Conservation (phyloP, 2,113 vertebrate species). For the Amphiprion percula region DNA sequence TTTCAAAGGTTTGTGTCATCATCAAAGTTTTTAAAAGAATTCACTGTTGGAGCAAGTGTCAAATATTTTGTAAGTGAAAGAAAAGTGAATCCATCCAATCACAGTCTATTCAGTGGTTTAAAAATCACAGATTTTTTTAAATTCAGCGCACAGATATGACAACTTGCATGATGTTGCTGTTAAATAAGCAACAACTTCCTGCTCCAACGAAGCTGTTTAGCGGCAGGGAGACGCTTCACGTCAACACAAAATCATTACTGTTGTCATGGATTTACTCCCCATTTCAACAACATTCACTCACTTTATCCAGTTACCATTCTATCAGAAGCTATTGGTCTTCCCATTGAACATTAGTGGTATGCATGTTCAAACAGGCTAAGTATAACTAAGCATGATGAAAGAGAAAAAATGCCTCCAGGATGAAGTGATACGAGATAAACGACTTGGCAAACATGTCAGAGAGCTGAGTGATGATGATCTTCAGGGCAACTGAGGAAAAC, state of each 20-base stretch:
- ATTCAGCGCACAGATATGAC: no score
- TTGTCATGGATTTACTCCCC: neutral
- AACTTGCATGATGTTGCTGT: no score
- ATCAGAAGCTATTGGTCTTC: neutral
- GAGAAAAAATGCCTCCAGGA: neutral
- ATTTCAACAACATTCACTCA: neutral
- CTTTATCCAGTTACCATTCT: neutral
- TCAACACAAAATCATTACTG: neutral
- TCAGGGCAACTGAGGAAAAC: neutral
- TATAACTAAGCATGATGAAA: conserved; percentile 15
- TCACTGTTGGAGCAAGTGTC: no score
- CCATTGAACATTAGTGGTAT: neutral
- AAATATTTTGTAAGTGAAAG: no score
- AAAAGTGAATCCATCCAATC: no score
- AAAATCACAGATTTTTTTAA: no score
- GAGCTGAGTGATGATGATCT: conserved; percentile 1
- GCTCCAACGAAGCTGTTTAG: neutral
- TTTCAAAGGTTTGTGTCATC: no score
- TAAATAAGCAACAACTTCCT: no score
- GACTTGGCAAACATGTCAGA: conserved; percentile 8
- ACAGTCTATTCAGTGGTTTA: no score
- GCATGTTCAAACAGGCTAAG: conserved; percentile 14
- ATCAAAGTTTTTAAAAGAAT: no score
- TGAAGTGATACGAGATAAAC: conserved; percentile 36
- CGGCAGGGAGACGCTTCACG: neutral